A percentile compares a stretch with the other conserved stretches of the same genome.
Evolutionary conservation across 2,888 invertebrate genomes (phyloP).

Genomic region (Cataglyphis rosenhaueri): DNA sequence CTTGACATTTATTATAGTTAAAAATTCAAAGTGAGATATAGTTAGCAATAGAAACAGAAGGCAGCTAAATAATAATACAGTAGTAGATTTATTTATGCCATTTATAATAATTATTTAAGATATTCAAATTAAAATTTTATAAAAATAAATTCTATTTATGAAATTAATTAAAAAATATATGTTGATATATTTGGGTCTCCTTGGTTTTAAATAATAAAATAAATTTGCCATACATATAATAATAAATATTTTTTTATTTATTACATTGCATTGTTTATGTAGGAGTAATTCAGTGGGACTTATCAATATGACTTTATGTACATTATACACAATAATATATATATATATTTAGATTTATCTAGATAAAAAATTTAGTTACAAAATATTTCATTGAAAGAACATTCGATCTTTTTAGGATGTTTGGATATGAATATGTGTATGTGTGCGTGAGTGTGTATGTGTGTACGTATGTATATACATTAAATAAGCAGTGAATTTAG

Average conservation of each 20-base stretch:
- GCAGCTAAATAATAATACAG: too few relatives aligned
- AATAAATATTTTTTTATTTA: not conserved
- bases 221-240: too few relatives aligned
- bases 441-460: not conserved
- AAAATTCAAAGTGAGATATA: too few relatives aligned
- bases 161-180: not conserved
- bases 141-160: not conserved
- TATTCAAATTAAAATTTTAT: not conserved
- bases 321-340: too few relatives aligned
- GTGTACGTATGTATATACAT: slow-evolving; percentile 76
- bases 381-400: not conserved
- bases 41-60: too few relatives aligned
- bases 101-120: not conserved
- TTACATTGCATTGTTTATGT: too few relatives aligned
- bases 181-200: too few relatives aligned
- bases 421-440: not conserved
- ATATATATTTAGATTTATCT: too few relatives aligned
- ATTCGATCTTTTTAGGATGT: not conserved
- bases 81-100: not conserved
- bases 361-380: not conserved
- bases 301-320: too few relatives aligned
- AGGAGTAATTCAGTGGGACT: too few relatives aligned
- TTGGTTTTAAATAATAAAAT: too few relatives aligned
- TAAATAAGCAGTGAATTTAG: slow-evolving; percentile 80
- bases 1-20: not conserved